Conservation (phyloP, 2,113 vertebrate genomes). For the Callipepla californica region DNA sequence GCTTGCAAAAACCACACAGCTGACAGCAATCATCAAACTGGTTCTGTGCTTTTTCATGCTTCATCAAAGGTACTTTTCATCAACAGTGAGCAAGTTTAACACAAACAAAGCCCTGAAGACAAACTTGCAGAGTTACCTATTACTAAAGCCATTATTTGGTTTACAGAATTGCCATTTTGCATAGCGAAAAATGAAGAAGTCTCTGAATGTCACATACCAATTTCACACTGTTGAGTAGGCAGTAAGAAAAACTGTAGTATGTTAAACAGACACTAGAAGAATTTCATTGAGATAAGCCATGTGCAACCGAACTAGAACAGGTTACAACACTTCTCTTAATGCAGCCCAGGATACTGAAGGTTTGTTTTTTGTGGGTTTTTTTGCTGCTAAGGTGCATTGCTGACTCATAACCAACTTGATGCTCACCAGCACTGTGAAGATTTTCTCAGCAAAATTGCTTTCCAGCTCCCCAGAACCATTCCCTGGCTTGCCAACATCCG, state of each 20-base stretch:
- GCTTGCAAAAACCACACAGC: neutral
- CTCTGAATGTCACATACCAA: neutral
- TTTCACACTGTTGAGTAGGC: neutral
- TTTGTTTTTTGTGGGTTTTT: neutral
- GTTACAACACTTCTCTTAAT: neutral
- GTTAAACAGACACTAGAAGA: neutral
- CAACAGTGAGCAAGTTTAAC: neutral
- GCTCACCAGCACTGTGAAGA: neutral
- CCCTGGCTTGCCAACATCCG: neutral
- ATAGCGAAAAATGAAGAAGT: neutral
- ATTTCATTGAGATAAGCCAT: neutral
- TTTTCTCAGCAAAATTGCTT: neutral
- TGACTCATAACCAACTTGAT: neutral
- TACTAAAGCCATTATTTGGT: neutral
- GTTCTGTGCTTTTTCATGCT: neutral
- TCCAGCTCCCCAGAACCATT: neutral
- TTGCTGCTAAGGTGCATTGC: neutral
- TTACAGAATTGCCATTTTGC: neutral
- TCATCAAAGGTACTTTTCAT: neutral
- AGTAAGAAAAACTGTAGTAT: neutral
- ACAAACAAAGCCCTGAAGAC: neutral
- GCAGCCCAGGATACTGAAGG: neutral
- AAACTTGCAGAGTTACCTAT: neutral
- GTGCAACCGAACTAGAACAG: neutral
- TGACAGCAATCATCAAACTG: neutral